Percentiles rank a stretch among this genome's conserved stretches.
Conservation (phyloP, 2,113 vertebrate species). For the Glareola pratincola region DNA sequence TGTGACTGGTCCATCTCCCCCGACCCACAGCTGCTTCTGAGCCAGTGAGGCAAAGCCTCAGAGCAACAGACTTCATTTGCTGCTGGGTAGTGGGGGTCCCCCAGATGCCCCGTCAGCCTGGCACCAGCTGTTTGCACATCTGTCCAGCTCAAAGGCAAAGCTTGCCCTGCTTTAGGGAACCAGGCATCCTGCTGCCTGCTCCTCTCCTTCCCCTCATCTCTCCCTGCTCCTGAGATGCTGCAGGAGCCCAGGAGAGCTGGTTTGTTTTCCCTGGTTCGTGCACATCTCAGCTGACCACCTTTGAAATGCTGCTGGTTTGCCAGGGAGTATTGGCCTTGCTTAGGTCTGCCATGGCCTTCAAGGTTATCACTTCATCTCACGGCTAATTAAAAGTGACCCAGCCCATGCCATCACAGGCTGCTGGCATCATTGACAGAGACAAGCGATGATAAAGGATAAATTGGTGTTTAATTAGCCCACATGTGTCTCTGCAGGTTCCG, state of each 20-base stretch:
- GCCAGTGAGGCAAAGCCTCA: neutral
- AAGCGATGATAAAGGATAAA: neutral
- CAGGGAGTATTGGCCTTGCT: neutral
- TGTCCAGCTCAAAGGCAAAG: neutral
- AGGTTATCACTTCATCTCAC: neutral
- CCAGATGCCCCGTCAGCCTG: rapidly evolving
- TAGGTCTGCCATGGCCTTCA: neutral
- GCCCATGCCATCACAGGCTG: neutral
- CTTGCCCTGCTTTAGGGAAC: neutral
- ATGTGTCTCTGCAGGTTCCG: neutral
- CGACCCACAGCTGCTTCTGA: neutral
- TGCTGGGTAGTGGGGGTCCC: neutral
- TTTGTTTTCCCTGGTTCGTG: neutral
- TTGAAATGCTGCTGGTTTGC: neutral
- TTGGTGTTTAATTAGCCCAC: neutral
- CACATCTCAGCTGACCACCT: neutral
- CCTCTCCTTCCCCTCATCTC: neutral
- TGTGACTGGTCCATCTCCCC: neutral
- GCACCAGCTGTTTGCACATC: neutral
- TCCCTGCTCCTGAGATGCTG: neutral
- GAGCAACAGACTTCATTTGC: neutral
- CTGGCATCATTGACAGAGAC: neutral
- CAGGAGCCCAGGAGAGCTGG: rapidly evolving
- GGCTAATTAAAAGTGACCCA: neutral
- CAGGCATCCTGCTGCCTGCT: rapidly evolving